Conservation (phyloP, 2,888 invertebrate species). For the Cenopis cana region DNA sequence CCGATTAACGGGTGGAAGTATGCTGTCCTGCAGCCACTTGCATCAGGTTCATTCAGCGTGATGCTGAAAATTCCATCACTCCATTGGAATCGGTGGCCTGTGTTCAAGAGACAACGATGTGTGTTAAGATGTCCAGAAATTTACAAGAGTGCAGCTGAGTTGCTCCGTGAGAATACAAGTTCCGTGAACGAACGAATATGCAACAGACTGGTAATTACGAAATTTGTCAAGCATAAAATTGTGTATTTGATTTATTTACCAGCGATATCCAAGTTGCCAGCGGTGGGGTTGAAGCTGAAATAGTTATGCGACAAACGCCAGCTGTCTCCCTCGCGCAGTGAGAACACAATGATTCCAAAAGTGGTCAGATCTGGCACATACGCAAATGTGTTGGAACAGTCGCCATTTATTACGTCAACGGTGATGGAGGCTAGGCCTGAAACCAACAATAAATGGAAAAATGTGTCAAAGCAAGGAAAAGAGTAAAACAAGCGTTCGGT, state of each 20-base stretch:
- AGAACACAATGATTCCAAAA: slow-evolving; percentile 86
- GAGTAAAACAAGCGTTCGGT: no score
- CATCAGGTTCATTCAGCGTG: slow-evolving; percentile 80
- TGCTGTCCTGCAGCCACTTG: slow-evolving; percentile 85
- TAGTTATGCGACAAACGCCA: slow-evolving; percentile 91
- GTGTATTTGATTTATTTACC: slow-evolving; percentile 58
- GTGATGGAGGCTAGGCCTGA: slow-evolving; percentile 88
- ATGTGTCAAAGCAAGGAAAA: no score
- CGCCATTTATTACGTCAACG: slow-evolving; percentile 85
- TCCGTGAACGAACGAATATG: no score
- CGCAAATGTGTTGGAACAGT: slow-evolving; percentile 88
- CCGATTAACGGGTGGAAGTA: slow-evolving; percentile 93
- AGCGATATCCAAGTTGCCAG: slow-evolving; percentile 87
- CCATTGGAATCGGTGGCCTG: slow-evolving; percentile 90
- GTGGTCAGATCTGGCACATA: slow-evolving; percentile 89
- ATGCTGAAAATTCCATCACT: slow-evolving; percentile 92
- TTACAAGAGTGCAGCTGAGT: no score
- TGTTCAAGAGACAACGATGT: no score
- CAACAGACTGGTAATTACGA: not conserved
- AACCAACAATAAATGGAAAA: slow-evolving; percentile 4
- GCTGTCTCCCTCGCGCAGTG: slow-evolving; percentile 85
- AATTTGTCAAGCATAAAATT: not conserved
- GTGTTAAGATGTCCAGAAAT: no score
- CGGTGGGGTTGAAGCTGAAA: slow-evolving; percentile 89
- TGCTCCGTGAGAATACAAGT: no score